Evolutionary conservation across 2,797 vertebrate species (phyloP), one percentile per base, ranked within the genome.

Genomic region (Protonibea diacanthus): DNA sequence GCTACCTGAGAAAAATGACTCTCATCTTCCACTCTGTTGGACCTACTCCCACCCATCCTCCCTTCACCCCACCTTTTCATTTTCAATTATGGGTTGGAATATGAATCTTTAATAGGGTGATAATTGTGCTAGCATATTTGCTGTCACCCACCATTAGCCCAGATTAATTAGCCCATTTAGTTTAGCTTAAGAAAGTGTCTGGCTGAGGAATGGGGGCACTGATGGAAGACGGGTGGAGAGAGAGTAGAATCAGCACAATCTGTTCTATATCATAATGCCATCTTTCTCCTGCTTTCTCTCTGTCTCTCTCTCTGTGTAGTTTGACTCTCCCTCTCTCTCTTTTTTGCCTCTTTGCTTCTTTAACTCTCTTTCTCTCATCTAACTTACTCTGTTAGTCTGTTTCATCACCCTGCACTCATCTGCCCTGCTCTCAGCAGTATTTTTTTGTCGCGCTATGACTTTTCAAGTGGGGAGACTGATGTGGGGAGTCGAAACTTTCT

Each of bases 81-180:
- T 94, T 95, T 94, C 91, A 95, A 93, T 95, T 95, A 94, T 92
- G 89, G 82, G 82, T 79, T 59, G 80, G 93, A 93, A 93, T 94
- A 94, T 95, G 93, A 95, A 95, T 95, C 94, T 94, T 95, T 95
- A 96, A 96, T 95, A 93, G 93, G 93, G 86, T 92, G 91, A 95
- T 96, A 95, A 95, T 96, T 95, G 94, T 93, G 92, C 90, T 90
- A 94, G 92, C 95, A 95, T 95, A 95, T 95, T 96, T 96, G 94
- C 95, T 95, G 95, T 96, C 95, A 95, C 93, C 94, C 93, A 91
- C 95, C 94, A 96, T 96, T 95, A 95, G 93, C 86, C 91, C 84
- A 95, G 94, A 96, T 95, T 95, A 95, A 95, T 96, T 96, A 95
- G 93, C 88, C 93, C 93, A 95, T 96, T 96, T 96, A 93, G 92